Conservation (phyloP, 1,140 invertebrate species). For the Gonioctena quinquepunctata region DNA sequence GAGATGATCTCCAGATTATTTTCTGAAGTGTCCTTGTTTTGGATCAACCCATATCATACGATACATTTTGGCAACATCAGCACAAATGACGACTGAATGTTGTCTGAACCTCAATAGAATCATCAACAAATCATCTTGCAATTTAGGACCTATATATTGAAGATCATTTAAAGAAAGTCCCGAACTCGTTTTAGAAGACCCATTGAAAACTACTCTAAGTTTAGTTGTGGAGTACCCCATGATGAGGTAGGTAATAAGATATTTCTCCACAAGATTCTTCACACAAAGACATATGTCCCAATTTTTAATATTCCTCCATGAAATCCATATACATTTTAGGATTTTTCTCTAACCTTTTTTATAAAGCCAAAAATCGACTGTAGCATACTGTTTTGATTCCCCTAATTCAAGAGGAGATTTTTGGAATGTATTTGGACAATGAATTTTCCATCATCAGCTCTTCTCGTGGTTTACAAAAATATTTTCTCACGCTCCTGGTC, state of each 20-base stretch:
- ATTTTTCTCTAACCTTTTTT: slow-evolving; percentile 9
- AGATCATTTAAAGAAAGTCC: no score
- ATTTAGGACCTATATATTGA: slow-evolving; percentile 32
- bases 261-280: not conserved
- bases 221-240: not conserved
- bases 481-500: not conserved
- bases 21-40: not conserved
- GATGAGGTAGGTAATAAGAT: not conserved
- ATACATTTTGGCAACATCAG: slow-evolving; percentile 55
- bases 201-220: not conserved
- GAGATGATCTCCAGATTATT: no score
- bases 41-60: no score
- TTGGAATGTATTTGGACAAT: not conserved
- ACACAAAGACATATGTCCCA: slow-evolving; percentile 5
- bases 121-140: slow-evolving; percentile 31
- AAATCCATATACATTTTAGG: slow-evolving; percentile 2
- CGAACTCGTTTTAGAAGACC: slow-evolving; percentile 39
- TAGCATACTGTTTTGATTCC: not conserved
- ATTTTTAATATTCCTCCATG: slow-evolving; percentile 13
- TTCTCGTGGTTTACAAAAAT: not conserved
- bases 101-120: not conserved
- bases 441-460: not conserved
- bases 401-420: not conserved
- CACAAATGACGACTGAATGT: slow-evolving; percentile 39
- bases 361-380: not conserved